Base-by-base conservation (phyloP, 1,140 invertebrate species). In the Zaprionus lachaisei region DNA sequence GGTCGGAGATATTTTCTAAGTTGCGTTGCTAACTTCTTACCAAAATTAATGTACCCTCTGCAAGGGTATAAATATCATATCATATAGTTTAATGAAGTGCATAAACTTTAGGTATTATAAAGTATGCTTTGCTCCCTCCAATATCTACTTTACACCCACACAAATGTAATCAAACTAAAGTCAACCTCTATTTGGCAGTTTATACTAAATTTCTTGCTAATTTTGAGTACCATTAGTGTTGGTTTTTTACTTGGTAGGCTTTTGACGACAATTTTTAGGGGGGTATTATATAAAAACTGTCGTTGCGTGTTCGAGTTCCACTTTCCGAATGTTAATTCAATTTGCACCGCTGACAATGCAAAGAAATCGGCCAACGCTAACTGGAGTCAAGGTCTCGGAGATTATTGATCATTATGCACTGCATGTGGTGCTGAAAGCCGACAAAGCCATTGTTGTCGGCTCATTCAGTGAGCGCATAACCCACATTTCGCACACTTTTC, bases 281-380 rank as follows among this genome's bases (percentile, higher is more conserved):
- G 5, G 38, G n/a, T 6, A 47, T 56, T 56, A 66, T 24, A 66
- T 66, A 66, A 56, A 38, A 37, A 22, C 38, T 41, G 20, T 60
- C 34, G 51, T 65, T 65, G 51, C 38, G 55, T 44, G 44, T 56
- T 58, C 31, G 22, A 28, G 58, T 38, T 49, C 31, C 38, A 57
- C 17, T 47, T 63, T 58, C 26, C 6, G 31, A 63, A 58, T 71
- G 67, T 70, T 71, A 58, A 75, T 71, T 75, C 67, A 75, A 75
- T 75, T 71, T n/a, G 63, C 67, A 70, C 51, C 37, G 55, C 24
- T 12, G 41, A 31, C 22, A 47, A 37, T 14, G 11, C 11, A 6
- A 37, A 15, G n/a, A 44, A 44, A 68, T n/a, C 12, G 24, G 14
- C 15, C 14, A 15, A 14, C n/a, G n/a, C 20, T 22, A 22, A 47